Percentiles rank a stretch among this genome's conserved stretches.
Conservation (phyloP, 2,797 vertebrate species). For the Malurus splendens region DNA sequence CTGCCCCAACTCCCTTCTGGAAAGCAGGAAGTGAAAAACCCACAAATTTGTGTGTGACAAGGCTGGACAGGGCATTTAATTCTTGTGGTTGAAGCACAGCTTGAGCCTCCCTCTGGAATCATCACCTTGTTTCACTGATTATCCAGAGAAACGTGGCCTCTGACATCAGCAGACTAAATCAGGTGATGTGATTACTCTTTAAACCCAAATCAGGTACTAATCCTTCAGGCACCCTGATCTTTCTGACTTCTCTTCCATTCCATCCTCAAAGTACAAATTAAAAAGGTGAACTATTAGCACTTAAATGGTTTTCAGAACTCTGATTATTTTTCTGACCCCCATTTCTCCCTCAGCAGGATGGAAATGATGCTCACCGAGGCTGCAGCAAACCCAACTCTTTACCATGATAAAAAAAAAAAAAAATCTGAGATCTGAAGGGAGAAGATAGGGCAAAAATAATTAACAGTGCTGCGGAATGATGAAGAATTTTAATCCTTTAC, state of each 20-base stretch:
- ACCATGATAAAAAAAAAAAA: background rate
- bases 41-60: background rate
- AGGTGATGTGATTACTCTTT: conserved; percentile 6
- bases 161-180: background rate
- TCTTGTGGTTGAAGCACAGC: background rate
- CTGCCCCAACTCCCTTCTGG: background rate
- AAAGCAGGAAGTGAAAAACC: background rate
- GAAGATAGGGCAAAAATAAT: background rate
- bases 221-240: background rate
- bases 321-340: background rate
- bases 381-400: background rate
- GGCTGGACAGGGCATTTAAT: background rate
- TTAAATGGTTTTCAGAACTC: background rate
- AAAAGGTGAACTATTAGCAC: background rate
- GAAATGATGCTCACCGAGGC: background rate
- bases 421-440: background rate
- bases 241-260: background rate
- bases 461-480: background rate
- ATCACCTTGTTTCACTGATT: background rate
- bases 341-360: background rate
- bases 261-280: background rate
- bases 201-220: background rate
- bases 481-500: conserved; percentile 3
- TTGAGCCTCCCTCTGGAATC: background rate
- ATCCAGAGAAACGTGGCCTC: background rate